A percentile compares a stretch with the other conserved stretches of the same genome.
These are phyloP conservation scores for Drosophila demipolita DNA, from an alignment of 2,888 invertebrate species.

Conservation along the genomic window DNA sequence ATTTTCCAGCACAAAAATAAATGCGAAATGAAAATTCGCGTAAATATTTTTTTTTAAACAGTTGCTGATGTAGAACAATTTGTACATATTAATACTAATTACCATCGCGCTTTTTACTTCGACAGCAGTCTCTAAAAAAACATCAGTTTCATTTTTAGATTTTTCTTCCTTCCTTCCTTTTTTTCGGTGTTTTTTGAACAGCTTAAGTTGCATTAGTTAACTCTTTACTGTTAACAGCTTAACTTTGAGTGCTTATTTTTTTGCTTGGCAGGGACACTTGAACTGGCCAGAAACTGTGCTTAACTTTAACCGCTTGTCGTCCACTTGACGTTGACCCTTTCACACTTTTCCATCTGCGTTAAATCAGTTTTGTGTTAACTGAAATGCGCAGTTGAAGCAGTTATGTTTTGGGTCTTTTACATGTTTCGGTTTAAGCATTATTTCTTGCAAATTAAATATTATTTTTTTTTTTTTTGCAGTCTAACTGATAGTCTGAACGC, in stretches of 20 bases:
- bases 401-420: neutral
- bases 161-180: no score
- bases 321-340: neutral
- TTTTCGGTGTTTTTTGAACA: neutral
- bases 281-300: neutral
- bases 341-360: neutral
- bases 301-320: neutral
- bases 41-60: neutral
- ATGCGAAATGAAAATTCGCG: neutral
- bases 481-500: neutral
- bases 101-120: neutral
- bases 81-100: neutral
- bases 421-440: neutral
- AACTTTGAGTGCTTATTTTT: slow-evolving; percentile 7
- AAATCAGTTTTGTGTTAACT: neutral
- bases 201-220: neutral
- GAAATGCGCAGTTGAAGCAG: neutral
- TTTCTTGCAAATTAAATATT: neutral
- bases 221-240: neutral
- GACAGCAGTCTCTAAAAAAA: neutral
- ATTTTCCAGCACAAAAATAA: neutral
- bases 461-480: neutral
- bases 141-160: no score
- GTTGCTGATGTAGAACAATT: neutral
- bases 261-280: neutral